A percentile compares a stretch with the other conserved stretches of the same genome.
These are phyloP conservation scores for Enchytraeus crypticus DNA, from an alignment of 2,888 invertebrate species.

Conservation along the genomic window DNA sequence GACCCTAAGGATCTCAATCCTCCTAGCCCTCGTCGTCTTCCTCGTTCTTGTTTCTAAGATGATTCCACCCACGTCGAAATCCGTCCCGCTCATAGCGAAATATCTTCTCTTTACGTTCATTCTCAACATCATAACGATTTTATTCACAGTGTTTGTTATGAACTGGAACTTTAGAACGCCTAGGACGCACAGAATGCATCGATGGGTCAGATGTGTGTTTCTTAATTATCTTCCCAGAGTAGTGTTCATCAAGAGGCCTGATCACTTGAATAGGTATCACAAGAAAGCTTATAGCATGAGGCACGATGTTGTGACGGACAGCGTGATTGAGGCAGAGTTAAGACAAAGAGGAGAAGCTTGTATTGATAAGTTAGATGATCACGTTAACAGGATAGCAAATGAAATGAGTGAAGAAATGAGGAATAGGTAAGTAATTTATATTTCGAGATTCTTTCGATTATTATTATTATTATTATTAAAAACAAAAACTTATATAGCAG, in stretches of 20 bases:
- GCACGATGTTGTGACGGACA: background rate
- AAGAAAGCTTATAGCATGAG: constrained; percentile 43
- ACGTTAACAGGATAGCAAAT: too few species aligned
- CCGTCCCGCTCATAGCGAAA: constrained; percentile 95
- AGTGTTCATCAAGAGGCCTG: constrained; percentile 89
- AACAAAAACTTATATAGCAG: too few species aligned
- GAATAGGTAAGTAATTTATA: too few species aligned
- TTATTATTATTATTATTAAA: too few species aligned
- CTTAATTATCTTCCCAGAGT: constrained; percentile 84
- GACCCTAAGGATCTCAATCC: constrained; percentile 82
- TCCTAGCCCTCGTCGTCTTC: constrained; percentile 98
- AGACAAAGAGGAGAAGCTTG: too few species aligned
- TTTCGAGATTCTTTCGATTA: too few species aligned
- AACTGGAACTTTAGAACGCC: constrained; percentile 97
- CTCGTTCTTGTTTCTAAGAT: constrained; percentile 96
- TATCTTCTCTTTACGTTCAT: constrained; percentile 98
- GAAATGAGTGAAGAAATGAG: too few species aligned
- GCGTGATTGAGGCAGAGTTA: too few species aligned
- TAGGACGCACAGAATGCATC: constrained; percentile 94
- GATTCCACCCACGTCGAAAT: constrained; percentile 93
- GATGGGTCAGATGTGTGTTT: constrained; percentile 90
- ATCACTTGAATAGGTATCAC: constrained; percentile 42
- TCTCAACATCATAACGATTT: constrained; percentile 98
- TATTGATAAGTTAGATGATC: too few species aligned
- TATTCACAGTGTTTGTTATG: constrained; percentile 96